These are phyloP conservation scores for Hydrolagus colliei DNA, from an alignment of 2,797 vertebrate genomes.

Conservation along the genomic window DNA sequence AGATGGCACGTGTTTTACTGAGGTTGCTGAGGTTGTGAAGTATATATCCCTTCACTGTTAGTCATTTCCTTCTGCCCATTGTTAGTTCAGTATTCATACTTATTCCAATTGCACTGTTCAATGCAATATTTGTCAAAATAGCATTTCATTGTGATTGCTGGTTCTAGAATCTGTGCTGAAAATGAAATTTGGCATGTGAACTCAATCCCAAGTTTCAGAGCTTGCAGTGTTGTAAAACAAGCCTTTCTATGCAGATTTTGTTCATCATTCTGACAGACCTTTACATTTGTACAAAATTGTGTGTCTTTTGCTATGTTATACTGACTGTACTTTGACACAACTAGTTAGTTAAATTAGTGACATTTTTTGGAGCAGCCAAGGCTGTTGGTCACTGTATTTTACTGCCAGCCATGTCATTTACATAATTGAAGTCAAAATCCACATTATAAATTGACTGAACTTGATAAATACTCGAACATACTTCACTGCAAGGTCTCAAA, in stretches of 20 bases:
- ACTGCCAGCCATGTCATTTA: neutral
- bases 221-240: neutral
- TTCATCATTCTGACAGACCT: neutral
- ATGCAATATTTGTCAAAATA: neutral
- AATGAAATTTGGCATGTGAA: neutral
- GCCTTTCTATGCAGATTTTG: neutral
- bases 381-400: neutral
- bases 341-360: neutral
- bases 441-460: neutral
- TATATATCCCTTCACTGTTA: neutral
- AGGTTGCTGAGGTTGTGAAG: neutral
- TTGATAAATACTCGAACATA: neutral
- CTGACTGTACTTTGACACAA: neutral
- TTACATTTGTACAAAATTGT: neutral
- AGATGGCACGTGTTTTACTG: neutral
- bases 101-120: neutral
- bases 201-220: neutral
- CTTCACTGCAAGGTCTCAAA: neutral
- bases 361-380: neutral
- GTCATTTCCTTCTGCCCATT: neutral
- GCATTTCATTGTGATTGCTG: neutral
- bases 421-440: neutral
- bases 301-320: no score
- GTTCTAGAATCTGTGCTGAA: neutral
- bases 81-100: neutral